A percentile compares a stretch with the other conserved stretches of the same genome.
These are phyloP conservation scores for Spodoptera littoralis DNA, from an alignment of 2,888 invertebrate genomes.

Conservation along the genomic window DNA sequence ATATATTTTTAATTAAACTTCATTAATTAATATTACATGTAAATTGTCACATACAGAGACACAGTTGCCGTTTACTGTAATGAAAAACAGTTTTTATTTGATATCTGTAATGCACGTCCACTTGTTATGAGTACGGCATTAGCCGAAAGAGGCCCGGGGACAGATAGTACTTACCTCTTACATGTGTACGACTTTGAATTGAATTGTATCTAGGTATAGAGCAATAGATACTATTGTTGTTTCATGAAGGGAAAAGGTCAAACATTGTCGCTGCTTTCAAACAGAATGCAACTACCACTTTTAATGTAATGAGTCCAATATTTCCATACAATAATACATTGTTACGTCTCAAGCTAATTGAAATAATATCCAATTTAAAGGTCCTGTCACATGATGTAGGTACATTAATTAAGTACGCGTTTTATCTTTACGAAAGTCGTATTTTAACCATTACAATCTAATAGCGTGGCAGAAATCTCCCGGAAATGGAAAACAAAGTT, in stretches of 20 bases:
- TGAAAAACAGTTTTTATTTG: constrained; percentile 30
- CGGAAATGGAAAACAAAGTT: constrained; percentile 32
- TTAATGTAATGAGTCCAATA: constrained; percentile 80
- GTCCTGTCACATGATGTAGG: constrained; percentile 59
- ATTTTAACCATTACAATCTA: constrained; percentile 33
- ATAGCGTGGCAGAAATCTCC: constrained; percentile 29
- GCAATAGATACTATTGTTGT: constrained; percentile 57
- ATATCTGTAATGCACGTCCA: constrained; percentile 14
- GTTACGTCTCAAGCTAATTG: constrained; percentile 79
- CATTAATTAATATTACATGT: constrained; percentile 38
- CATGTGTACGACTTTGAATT: constrained; percentile 43
- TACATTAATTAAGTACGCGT: constrained; percentile 52
- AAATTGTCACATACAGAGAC: constrained; percentile 30
- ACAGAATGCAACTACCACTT: constrained; percentile 67
- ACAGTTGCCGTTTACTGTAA: constrained; percentile 18
- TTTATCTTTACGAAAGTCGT: constrained; percentile 40
- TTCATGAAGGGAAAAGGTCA: constrained; percentile 74
- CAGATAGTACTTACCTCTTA: constrained; percentile 28
- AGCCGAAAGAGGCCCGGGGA: constrained; percentile 43
- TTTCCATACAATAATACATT: constrained; percentile 86
- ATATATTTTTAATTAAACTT: constrained; percentile 28
- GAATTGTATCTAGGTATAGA: constrained; percentile 51
- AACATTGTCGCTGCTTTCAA: constrained; percentile 70
- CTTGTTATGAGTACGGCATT: constrained; percentile 12
- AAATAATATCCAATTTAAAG: constrained; percentile 72